Conservation (phyloP, 2,888 invertebrate genomes). For the Eupithecia abbreviata region DNA sequence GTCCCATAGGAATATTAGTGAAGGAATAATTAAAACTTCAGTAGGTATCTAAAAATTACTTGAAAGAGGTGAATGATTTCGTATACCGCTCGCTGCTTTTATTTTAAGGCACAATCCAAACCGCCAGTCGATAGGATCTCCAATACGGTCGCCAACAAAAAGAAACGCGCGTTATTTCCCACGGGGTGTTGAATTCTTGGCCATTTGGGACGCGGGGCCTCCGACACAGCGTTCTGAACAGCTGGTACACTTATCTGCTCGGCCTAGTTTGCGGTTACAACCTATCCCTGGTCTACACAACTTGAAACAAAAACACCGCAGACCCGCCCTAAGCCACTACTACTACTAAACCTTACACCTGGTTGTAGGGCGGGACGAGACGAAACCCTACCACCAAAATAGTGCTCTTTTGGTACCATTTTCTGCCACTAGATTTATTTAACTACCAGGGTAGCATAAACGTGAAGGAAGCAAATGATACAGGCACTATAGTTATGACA, state of each 20-base stretch:
- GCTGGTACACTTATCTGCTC: constrained; percentile 7
- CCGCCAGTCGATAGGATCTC: constrained; percentile 69
- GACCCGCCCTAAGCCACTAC: no score
- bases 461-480: background rate
- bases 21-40: no score
- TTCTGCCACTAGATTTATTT: no score
- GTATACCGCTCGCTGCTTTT: background rate
- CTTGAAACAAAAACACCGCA: background rate
- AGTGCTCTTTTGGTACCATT: background rate
- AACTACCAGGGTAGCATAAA: background rate
- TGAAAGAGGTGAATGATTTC: no score
- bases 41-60: no score
- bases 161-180: constrained; percentile 78
- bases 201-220: constrained; percentile 36
- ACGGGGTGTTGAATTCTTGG: constrained; percentile 69
- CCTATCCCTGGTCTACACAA: background rate
- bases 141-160: constrained; percentile 66
- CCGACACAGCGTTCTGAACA: constrained; percentile 13
- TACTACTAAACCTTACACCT: no score
- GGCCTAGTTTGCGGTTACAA: background rate
- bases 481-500: no score
- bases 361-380: no score
- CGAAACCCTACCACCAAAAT: background rate
- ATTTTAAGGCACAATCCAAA: constrained; percentile 32
- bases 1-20: no score